Conservation (phyloP, 1,140 invertebrate species). For the Platorchestia sp. region DNA sequence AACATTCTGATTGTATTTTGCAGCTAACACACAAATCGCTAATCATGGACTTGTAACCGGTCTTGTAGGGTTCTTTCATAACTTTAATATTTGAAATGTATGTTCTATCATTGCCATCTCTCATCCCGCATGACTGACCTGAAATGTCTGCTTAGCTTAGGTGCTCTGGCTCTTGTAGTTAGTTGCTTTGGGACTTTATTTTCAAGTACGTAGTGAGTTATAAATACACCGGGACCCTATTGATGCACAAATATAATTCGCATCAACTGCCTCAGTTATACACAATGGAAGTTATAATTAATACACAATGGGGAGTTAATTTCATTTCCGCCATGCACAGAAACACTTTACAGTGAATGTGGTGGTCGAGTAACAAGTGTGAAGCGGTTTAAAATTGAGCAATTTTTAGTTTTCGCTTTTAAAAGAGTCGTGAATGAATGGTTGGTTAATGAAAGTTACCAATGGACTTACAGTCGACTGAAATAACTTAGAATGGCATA, state of each 20-base stretch:
- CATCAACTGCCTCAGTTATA: neutral
- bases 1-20: constrained; percentile 56
- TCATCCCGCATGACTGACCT: constrained; percentile 25
- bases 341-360: neutral
- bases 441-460: neutral
- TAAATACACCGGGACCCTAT: neutral
- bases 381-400: neutral
- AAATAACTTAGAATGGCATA: too few species aligned
- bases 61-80: constrained; percentile 21
- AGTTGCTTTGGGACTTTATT: neutral
- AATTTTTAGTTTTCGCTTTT: neutral
- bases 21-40: constrained; percentile 8
- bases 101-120: neutral
- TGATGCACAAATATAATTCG: neutral
- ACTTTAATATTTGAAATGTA: neutral
- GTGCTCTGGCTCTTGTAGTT: neutral
- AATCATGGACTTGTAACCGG: neutral
- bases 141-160: neutral
- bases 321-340: neutral
- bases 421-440: neutral
- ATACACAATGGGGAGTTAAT: neutral
- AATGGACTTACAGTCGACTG: neutral
- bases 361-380: neutral
- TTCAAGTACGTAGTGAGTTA: neutral
- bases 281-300: neutral